phyloP scores from a whole-genome alignment of 37 sponge, comb jelly and placozoan species.

The Cladorhizidae sp. region DNA sequence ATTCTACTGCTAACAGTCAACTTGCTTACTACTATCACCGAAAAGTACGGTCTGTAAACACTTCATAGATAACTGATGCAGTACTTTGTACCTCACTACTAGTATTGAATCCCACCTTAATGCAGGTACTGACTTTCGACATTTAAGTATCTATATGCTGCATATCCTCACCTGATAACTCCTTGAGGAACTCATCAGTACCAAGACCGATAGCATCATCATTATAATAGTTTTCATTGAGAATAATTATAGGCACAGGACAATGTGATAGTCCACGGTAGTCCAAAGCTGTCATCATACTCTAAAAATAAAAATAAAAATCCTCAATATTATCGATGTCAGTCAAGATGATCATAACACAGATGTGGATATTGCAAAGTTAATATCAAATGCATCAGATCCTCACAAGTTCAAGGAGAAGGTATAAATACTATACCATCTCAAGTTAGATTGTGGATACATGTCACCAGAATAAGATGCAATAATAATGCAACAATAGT shows the following conservation, averaged over 20 bases:
- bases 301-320: slow-evolving; percentile 25
- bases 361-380: neutral
- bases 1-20: too few relatives aligned
- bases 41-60: too few relatives aligned
- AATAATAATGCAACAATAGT: too few relatives aligned
- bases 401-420: neutral
- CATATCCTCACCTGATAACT: slow-evolving; percentile 30
- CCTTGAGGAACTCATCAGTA: slow-evolving; percentile 46
- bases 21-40: too few relatives aligned
- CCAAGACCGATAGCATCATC: slow-evolving; percentile 56
- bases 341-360: neutral
- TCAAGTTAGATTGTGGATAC: neutral
- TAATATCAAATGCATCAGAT: neutral
- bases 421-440: neutral
- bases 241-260: slow-evolving; percentile 49
- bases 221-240: slow-evolving; percentile 54
- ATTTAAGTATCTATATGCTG: too few relatives aligned
- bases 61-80: too few relatives aligned
- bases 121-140: too few relatives aligned
- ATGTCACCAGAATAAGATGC: too few relatives aligned
- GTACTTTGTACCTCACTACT: too few relatives aligned
- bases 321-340: neutral
- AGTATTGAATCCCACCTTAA: too few relatives aligned
- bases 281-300: slow-evolving; percentile 50
- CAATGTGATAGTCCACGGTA: slow-evolving; percentile 33